Conservation (phyloP, 2,888 invertebrate species). For the Dasypogon diadema region DNA sequence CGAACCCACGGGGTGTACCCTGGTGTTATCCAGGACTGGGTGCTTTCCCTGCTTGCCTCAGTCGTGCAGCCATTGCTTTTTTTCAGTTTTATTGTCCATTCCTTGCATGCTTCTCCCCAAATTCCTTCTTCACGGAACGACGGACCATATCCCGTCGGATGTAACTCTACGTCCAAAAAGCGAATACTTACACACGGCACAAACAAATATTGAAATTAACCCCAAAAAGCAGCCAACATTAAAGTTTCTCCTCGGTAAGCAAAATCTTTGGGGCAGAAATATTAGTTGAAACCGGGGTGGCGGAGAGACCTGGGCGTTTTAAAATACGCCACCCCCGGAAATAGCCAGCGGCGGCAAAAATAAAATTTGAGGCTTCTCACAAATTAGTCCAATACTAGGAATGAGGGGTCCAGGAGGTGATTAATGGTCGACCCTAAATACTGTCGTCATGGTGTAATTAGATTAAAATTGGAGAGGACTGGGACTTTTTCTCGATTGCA, state of each 20-base stretch:
- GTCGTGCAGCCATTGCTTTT: conserved; percentile 2
- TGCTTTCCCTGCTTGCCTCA: background rate
- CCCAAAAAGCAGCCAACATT: conserved; percentile 36
- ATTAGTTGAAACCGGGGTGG: background rate
- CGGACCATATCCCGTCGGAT: background rate
- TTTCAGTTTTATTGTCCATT: conserved; percentile 28
- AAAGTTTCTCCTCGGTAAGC: conserved; percentile 39
- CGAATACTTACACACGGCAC: conserved; percentile 3
- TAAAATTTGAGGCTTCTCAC: conserved; percentile 2
- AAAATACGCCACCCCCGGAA: background rate
- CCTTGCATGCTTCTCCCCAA: background rate
- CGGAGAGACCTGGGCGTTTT: background rate
- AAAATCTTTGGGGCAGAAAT: conserved; percentile 7
- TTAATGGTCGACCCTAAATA: conserved; percentile 38
- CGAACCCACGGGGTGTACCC: conserved; percentile 13
- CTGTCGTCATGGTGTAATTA: conserved; percentile 47
- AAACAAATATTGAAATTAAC: conserved; percentile 50
- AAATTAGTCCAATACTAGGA: conserved; percentile 31
- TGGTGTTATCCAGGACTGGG: background rate
- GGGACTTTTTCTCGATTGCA: background rate
- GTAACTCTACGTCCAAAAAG: conserved; percentile 21
- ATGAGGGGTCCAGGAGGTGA: conserved; percentile 26
- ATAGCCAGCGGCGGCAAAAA: conserved; percentile 22
- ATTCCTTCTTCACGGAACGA: background rate
- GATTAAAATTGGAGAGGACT: conserved; percentile 19